Conservation (phyloP, 2,113 vertebrate species). For the Empidonax traillii region DNA sequence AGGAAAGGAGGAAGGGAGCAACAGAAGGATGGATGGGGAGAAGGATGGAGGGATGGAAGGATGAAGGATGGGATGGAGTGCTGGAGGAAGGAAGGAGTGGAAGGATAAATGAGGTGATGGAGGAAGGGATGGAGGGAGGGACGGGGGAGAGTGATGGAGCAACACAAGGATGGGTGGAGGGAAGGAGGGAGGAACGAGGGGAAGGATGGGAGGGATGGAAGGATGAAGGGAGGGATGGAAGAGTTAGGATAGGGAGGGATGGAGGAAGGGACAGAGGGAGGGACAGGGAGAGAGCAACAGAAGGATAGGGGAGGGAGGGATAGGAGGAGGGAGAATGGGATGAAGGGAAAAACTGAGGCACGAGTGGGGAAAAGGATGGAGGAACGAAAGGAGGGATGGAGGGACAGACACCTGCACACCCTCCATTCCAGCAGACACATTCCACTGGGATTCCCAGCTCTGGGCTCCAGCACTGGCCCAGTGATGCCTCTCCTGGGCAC, state of each 20-base stretch:
- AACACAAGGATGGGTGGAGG: neutral
- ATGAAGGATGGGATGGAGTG: neutral
- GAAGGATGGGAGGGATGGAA: neutral
- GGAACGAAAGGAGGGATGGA: neutral
- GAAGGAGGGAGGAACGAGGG: neutral
- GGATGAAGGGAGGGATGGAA: rapidly evolving
- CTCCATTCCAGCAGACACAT: neutral
- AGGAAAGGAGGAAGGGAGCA: rapidly evolving
- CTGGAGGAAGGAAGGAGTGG: neutral
- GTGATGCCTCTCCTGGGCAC: rapidly evolving
- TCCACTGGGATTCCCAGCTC: neutral
- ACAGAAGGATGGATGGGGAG: too few relatives aligned
- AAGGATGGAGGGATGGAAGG: rapidly evolving
- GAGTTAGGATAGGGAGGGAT: neutral
- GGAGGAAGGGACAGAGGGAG: neutral
- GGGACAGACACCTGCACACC: neutral
- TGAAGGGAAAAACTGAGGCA: neutral
- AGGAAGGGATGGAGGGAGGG: neutral
- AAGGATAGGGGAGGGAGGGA: neutral
- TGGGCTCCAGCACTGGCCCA: rapidly evolving
- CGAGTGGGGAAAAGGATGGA: neutral
- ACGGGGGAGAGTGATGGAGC: neutral
- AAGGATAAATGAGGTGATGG: neutral
- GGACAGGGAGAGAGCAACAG: neutral
- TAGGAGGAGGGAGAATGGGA: too few relatives aligned